Conservation (phyloP, 1,140 invertebrate species). For the Onthophagus taurus region DNA sequence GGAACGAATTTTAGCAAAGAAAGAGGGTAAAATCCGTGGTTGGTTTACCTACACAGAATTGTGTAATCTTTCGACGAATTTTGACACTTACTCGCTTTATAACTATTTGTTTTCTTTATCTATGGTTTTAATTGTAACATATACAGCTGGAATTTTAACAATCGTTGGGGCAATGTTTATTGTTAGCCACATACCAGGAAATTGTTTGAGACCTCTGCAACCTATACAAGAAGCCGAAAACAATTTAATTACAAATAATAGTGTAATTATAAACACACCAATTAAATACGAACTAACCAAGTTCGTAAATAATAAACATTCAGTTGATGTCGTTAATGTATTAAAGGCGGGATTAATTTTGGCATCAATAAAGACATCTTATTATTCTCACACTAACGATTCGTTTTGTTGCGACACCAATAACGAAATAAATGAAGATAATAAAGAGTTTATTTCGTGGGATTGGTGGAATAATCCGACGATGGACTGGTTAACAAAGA, state of each 20-base stretch:
- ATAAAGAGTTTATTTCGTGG: slow-evolving; percentile 26
- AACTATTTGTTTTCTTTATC: slow-evolving; percentile 51
- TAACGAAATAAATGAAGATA: not conserved
- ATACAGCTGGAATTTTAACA: slow-evolving; percentile 60
- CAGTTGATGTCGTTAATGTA: slow-evolving; percentile 24
- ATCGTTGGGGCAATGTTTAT: slow-evolving; percentile 60
- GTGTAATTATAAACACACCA: too few species aligned
- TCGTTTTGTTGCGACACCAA: too few species aligned
- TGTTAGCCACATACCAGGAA: slow-evolving; percentile 48
- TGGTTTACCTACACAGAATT: slow-evolving; percentile 84
- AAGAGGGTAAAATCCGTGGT: slow-evolving; percentile 57
- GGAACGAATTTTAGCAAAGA: slow-evolving; percentile 59
- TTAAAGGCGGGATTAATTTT: slow-evolving; percentile 32
- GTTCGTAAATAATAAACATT: not conserved
- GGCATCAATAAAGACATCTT: slow-evolving; percentile 25
- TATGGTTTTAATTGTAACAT: slow-evolving; percentile 57
- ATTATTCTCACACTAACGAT: too few species aligned
- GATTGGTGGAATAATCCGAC: slow-evolving; percentile 42
- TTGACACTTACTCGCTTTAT: slow-evolving; percentile 42
- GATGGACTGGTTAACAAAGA: slow-evolving; percentile 40
- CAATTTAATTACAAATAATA: too few species aligned
- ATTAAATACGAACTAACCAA: slow-evolving; percentile 2
- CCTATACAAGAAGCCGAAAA: not conserved
- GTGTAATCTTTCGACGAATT: slow-evolving; percentile 47
- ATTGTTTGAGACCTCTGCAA: slow-evolving; percentile 25